Evolutionary conservation across 1,140 invertebrate genomes (phyloP).

Genomic region (Pygmarrhopalites habei): DNA sequence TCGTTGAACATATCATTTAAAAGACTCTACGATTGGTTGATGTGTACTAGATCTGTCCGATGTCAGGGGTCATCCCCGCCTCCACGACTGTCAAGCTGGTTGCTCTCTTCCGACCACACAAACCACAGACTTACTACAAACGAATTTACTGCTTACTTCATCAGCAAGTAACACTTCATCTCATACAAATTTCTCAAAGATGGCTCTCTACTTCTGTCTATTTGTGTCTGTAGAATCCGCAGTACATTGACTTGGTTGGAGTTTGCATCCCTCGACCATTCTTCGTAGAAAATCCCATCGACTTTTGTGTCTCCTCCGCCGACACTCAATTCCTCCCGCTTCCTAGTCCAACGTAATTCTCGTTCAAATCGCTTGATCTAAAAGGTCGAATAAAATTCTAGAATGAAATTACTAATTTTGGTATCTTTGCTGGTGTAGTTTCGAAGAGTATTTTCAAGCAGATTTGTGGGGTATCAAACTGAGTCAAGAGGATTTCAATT

Average conservation of each 20-base stretch:
- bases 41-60: constrained; percentile 13
- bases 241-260: constrained; percentile 18
- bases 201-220: not conserved
- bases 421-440: not conserved
- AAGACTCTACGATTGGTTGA: too few relatives aligned
- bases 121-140: constrained; percentile 21
- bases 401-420: not conserved
- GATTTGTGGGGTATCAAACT: constrained; percentile 16
- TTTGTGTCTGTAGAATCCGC: constrained; percentile 3
- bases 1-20: too few relatives aligned
- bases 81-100: not conserved
- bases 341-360: constrained; percentile 7
- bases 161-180: constrained; percentile 6
- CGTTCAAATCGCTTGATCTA: too few relatives aligned
- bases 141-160: constrained; percentile 11
- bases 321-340: constrained; percentile 18
- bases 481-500: constrained; percentile 13
- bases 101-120: constrained; percentile 13
- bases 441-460: constrained; percentile 18
- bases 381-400: not conserved
- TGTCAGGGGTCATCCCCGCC: not conserved
- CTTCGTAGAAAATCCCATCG: not conserved
- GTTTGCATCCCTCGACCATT: constrained; percentile 8
- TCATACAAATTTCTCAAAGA: not conserved
- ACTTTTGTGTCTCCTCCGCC: not conserved